phyloP scores from a whole-genome alignment of 2,888 invertebrate species.

The Macaria notata region DNA sequence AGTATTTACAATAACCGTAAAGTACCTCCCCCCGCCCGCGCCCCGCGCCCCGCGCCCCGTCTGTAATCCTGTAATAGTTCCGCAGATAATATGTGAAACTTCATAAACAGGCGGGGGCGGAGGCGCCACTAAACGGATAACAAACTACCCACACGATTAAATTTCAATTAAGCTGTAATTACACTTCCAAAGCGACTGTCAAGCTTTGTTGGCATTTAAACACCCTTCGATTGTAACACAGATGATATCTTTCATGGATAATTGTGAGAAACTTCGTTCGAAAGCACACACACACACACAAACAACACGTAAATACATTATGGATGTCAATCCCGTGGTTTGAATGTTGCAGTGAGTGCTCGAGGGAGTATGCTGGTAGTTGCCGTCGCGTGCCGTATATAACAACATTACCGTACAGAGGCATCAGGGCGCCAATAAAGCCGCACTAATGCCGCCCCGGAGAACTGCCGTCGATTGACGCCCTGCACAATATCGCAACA shows the following conservation, averaged over 20 bases:
- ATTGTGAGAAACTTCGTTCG: too few species aligned
- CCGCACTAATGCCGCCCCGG: not conserved
- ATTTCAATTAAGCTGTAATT: constrained; percentile 11
- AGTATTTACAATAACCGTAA: constrained; percentile 20
- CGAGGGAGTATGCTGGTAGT: too few species aligned
- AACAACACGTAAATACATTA: too few species aligned
- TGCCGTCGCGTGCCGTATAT: not conserved
- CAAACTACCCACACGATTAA: constrained; percentile 2
- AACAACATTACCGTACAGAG: not conserved
- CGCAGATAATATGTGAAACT: constrained; percentile 6
- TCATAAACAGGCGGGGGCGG: constrained; percentile 3
- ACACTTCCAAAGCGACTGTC: not conserved
- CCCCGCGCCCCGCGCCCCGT: not conserved
- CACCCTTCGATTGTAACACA: not conserved
- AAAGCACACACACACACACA: too few species aligned
- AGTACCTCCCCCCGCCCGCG: not conserved
- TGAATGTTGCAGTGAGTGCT: too few species aligned
- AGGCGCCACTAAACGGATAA: not conserved
- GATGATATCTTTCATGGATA: too few species aligned
- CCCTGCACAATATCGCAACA: not conserved
- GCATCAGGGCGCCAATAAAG: not conserved
- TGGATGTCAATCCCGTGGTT: too few species aligned
- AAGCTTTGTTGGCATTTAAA: not conserved
- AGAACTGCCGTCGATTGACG: not conserved
- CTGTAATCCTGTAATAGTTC: constrained; percentile 7